phyloP scores from a whole-genome alignment of 92 coral and sea anemone species.

The Desmophyllum pertusum region DNA sequence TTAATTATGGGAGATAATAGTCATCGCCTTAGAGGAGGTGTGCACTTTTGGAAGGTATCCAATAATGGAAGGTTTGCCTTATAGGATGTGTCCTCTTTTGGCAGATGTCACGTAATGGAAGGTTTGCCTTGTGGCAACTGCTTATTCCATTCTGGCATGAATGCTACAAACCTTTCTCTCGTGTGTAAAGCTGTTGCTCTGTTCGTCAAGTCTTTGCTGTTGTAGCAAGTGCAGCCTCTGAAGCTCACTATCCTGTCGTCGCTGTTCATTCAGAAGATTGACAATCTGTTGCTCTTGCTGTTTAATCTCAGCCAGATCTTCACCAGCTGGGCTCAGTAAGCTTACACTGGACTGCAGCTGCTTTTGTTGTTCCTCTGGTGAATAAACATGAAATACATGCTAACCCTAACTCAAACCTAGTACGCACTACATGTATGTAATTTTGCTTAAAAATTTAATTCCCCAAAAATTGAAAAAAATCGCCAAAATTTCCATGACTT shows the following conservation, averaged over 20 bases:
- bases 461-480: no score
- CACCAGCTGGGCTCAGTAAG: slow-evolving; percentile 68
- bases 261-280: slow-evolving; percentile 75
- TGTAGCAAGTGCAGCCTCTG: slow-evolving; percentile 69
- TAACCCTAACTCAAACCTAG: no score
- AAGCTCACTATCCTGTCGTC: slow-evolving; percentile 66
- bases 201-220: slow-evolving; percentile 76
- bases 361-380: slow-evolving; percentile 75
- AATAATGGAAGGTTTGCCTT: not conserved
- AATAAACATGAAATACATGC: not conserved
- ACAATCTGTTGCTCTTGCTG: slow-evolving; percentile 78
- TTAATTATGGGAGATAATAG: not conserved
- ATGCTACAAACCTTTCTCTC: slow-evolving; percentile 71
- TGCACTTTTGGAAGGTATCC: no score
- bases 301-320: slow-evolving; percentile 79
- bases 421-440: no score
- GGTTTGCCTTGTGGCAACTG: not conserved
- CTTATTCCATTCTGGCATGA: not conserved
- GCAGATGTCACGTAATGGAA: no score
- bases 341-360: slow-evolving; percentile 74
- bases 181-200: slow-evolving; percentile 67
- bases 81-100: not conserved
- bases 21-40: not conserved
- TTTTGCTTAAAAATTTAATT: no score
- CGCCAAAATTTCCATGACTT: no score